Conservation (phyloP, 2,888 invertebrate species). For the Anarsia innoxiella region DNA sequence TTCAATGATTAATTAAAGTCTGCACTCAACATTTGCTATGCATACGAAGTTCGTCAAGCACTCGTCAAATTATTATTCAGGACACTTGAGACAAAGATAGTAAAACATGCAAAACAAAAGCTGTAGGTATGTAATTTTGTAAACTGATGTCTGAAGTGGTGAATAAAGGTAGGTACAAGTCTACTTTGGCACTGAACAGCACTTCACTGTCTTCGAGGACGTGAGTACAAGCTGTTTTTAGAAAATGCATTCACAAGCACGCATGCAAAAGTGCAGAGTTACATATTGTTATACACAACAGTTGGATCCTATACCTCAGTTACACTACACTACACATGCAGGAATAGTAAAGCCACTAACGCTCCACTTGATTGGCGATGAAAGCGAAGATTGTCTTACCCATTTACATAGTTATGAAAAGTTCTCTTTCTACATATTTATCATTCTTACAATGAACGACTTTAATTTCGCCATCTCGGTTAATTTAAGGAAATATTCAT, state of each 20-base stretch:
- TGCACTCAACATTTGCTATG: conserved; percentile 40
- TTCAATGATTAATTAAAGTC: conserved; percentile 59
- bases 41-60: conserved; percentile 27
- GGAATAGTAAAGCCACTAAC: no score
- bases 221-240: conserved; percentile 36
- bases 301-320: no score
- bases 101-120: conserved; percentile 5
- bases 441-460: not conserved
- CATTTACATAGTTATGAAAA: conserved; percentile 1
- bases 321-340: conserved; percentile 4
- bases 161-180: conserved; percentile 15
- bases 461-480: conserved; percentile 2
- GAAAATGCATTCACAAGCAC: conserved; percentile 61
- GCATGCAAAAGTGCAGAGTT: conserved; percentile 33
- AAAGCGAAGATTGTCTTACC: conserved; percentile 6
- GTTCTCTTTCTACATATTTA: not conserved
- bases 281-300: conserved; percentile 9
- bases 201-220: conserved; percentile 34
- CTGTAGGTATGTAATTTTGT: conserved; percentile 11
- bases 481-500: conserved; percentile 4
- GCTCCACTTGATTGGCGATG: conserved; percentile 5
- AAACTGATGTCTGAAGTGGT: conserved; percentile 12
- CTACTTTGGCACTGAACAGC: conserved; percentile 20
- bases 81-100: conserved; percentile 7
- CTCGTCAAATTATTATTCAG: conserved; percentile 21